A percentile compares a stretch with the other conserved stretches of the same genome.
Evolutionary conservation across 2,797 vertebrate species (phyloP).

Genomic region (Carduelis carduelis): DNA sequence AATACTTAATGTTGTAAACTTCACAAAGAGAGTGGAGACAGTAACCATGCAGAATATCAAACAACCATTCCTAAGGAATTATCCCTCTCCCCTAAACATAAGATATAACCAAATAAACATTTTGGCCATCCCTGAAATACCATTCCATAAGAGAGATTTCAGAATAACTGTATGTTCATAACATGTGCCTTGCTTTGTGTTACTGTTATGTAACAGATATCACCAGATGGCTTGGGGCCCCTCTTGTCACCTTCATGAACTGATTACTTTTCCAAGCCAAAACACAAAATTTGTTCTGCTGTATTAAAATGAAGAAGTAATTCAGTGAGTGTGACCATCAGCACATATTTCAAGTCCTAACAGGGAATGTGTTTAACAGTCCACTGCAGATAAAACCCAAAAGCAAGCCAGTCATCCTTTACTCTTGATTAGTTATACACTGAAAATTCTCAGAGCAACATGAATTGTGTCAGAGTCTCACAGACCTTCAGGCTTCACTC

Average conservation of each 20-base stretch:
- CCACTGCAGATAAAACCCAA: background rate
- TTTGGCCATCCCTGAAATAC: background rate
- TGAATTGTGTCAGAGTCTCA: background rate
- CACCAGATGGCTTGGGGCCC: constrained; percentile 9
- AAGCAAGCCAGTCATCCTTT: background rate
- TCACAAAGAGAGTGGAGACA: background rate
- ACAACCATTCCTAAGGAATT: background rate
- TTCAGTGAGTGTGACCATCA: background rate
- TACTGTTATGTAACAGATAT: background rate
- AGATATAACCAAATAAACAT: background rate
- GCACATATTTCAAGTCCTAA: background rate
- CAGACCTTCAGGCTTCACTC: background rate
- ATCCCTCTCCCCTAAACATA: background rate
- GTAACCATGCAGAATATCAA: background rate
- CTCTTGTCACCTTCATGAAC: background rate
- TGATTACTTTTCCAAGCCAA: background rate
- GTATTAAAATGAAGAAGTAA: background rate
- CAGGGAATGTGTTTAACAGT: background rate
- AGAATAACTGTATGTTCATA: background rate
- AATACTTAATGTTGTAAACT: background rate
- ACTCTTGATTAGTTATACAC: background rate
- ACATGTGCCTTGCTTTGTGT: background rate
- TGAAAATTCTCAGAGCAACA: background rate
- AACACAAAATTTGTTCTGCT: background rate
- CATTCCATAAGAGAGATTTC: background rate